Evolutionary conservation across 2,888 invertebrate genomes (phyloP), one percentile per base, ranked within the genome.

Genomic region (Mesochorus sp.): DNA sequence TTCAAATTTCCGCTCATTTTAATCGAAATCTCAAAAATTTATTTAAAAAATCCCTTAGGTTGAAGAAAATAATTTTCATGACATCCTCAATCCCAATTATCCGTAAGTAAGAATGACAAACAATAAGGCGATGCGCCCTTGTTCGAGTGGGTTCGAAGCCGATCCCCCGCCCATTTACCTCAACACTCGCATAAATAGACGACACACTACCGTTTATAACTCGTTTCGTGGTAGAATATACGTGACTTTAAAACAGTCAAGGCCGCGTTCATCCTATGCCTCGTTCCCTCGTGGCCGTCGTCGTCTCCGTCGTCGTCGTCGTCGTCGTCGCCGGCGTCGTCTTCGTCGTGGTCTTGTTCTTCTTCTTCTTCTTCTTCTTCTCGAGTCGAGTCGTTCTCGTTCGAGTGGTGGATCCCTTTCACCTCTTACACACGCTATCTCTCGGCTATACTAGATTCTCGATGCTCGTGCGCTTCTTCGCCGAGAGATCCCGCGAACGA

Each of bases 171-270:
- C 28, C 26, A 24, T 61, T 51, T 61, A 3, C 21, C 49, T 28
- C 26, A 12, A 21, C 42, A 10, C 19, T n/a, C n/a, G n/a, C 17
- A 42, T 51, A 49, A 49, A 47, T 70, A 44, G 37, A 28, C 24
- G 8, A 44, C 28, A 47, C 14, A 31, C 24, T 44, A 28, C 73
- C 67, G 26, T 34, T 28, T 37, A 59, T 55, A 71, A 71, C 75
- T 74, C 75, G 74, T 75, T 74, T 55, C 49, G 21, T n/a, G 19
- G 75, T 79, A n/a, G n/a, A n/a, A n/a, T n/a, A 66, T 79, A 66
- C 70, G 70, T 71, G 70, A 66, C 61, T 75, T 68, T 79, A 70
- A 78, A 79, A 79, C 75, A 79, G 74, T 75, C 78, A 75, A 75
- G 75, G 75, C 66, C 75, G 61, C 74, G 74, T 66, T 66, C 78